Evolutionary conservation across 2,797 vertebrate species (phyloP), one percentile per base, ranked within the genome.

Genomic region (Borostomias antarcticus): DNA sequence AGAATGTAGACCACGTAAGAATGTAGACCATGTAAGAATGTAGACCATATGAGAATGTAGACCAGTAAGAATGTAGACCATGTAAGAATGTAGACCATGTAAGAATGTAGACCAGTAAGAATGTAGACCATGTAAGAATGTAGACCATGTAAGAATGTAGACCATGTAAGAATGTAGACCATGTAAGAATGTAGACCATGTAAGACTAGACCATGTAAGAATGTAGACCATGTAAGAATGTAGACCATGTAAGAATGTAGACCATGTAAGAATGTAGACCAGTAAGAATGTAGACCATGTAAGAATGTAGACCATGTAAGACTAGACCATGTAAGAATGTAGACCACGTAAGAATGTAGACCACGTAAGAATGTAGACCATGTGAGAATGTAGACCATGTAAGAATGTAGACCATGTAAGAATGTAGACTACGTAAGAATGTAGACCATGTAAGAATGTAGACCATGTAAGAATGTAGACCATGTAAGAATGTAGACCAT

Each of bases 1-100:
- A 93, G 93, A 87, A 53, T 17, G 10, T 50, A n/a, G n/a, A n/a
- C n/a, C n/a, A n/a, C n/a, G n/a, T n/a, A n/a, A n/a, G n/a, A n/a
- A n/a, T 51, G 80, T 93, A 6, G 93, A 96, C 82, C 69, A 86
- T 2, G 94, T 96, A 77, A 93, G 93, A 87, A 53, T 17, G 10
- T 50, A n/a, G n/a, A n/a, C n/a, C n/a, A n/a, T n/a, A n/a, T n/a
- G n/a, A n/a, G n/a, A n/a, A n/a, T n/a, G n/a, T n/a, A n/a, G n/a
- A n/a, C n/a, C n/a, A n/a, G n/a, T n/a, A n/a, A n/a, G n/a, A n/a
- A n/a, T 51, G 80, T 93, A 6, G 93, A 96, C 82, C 69, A 86
- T 2, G 94, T 96, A 77, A 93, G 93, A 87, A 53, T 51, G 80
- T 93, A 6, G 93, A 96, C 82, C 69, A 86, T 2, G 94, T 96